These are phyloP conservation scores for Aphaenogaster ashmeadi DNA, from an alignment of 1,140 invertebrate species.

Conservation along the genomic window DNA sequence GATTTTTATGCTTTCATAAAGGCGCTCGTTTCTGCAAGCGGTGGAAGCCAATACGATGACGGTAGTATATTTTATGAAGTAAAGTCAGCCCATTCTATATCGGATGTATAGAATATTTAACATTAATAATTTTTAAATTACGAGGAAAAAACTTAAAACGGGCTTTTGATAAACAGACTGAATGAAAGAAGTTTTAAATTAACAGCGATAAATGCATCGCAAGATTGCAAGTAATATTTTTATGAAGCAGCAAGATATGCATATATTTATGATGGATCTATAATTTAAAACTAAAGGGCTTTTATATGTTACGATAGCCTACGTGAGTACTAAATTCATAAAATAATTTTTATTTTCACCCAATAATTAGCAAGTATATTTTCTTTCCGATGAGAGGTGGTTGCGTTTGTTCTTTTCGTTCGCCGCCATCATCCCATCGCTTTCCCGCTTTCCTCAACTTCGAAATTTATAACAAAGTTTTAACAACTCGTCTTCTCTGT, in stretches of 20 bases:
- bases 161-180: conserved; percentile 6
- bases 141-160: conserved; percentile 5
- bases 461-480: conserved; percentile 75
- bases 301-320: neutral
- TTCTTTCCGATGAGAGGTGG: conserved; percentile 20
- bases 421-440: conserved; percentile 44
- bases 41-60: conserved; percentile 45
- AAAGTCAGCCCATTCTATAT: conserved; percentile 15
- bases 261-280: neutral
- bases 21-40: conserved; percentile 29
- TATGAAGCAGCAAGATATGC: neutral
- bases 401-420: conserved; percentile 57
- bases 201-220: neutral
- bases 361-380: conserved; percentile 54
- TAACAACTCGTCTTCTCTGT: conserved; percentile 68
- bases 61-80: conserved; percentile 51
- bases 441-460: conserved; percentile 49
- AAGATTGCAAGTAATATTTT: conserved; percentile 13
- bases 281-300: neutral
- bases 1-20: conserved; percentile 66
- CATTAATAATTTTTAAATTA: conserved; percentile 35
- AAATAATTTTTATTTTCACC: conserved; percentile 58
- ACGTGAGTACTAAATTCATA: conserved; percentile 17
- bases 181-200: conserved; percentile 9
- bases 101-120: neutral